Evolutionary conservation across 2,113 vertebrate genomes (phyloP), one percentile per base, ranked within the genome.

Genomic region (Apistogramma diplotaenia): DNA sequence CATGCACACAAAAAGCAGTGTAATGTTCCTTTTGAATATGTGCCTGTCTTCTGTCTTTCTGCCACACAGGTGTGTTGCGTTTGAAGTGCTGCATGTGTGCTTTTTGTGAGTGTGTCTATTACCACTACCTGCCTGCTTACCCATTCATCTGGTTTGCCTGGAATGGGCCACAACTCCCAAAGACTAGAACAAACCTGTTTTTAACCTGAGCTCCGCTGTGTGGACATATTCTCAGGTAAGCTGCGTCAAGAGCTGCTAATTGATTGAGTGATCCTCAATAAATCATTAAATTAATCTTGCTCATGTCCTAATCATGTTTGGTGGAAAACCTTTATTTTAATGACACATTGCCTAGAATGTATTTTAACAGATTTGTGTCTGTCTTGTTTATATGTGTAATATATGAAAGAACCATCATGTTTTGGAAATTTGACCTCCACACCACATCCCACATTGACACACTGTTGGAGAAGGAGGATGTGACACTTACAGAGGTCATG

Each of bases 341-440:
- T 31, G 10, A 46, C 65, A 49, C 9, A 19, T 29, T 51, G 43
- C 65, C 43, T 43, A 70, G 19, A 51, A 51, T 70, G 23, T 49
- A 27, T 70, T 70, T 70, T 29, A 70, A 29, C 43, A 12, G 27
- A 19, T 67, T 67, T 29, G 25, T 70, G 12, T 72, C 7, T 23
- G 8, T 76, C 13, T 25, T 23, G 65, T 37, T 74, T 37, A 65
- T 27, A 10, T 37, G 10, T 6, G 18, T 65, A 21, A 10, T 60
- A 23, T 73, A 6, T 61, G n/a, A 27, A 60, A 98, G 96, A 95
- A 91, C 92, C 96, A 97, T 94, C 94, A 99, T 99, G 98, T 99
- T 99, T 97, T 99, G 98, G 98, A 99, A 99, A 95, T 99, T 99
- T 94, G 98, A 99, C 94, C 98, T 99, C 81, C 98, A 99, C 93